Evolutionary conservation across 2,113 vertebrate species (phyloP).

Genomic region (Garra rufa): DNA sequence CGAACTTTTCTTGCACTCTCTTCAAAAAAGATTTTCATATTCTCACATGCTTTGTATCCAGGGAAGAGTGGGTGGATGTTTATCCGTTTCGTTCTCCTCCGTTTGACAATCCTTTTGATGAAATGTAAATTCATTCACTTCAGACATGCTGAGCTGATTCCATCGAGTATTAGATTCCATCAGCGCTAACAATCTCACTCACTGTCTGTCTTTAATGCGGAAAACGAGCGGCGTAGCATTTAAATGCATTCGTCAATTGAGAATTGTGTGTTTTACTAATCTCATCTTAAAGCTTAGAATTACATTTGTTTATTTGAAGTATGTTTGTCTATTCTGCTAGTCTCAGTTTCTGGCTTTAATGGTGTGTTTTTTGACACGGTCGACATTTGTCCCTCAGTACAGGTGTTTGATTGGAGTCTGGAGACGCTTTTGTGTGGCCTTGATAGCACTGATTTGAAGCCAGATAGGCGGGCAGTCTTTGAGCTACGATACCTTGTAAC

Average conservation of each 20-base stretch:
- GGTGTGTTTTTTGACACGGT: slow-evolving; percentile 3
- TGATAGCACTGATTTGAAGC: slow-evolving; percentile 1
- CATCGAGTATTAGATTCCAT: slow-evolving; percentile 18
- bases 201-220: background rate
- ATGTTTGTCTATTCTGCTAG: background rate
- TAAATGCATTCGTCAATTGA: background rate
- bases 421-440: slow-evolving; percentile 10
- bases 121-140: slow-evolving; percentile 36
- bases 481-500: background rate
- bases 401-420: background rate
- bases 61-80: slow-evolving; percentile 22
- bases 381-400: background rate
- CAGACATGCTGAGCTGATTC: slow-evolving; percentile 20
- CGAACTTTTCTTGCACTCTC: background rate
- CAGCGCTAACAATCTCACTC: slow-evolving; percentile 8
- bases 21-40: background rate
- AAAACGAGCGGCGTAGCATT: background rate
- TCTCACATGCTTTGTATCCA: background rate
- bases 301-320: background rate
- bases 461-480: background rate
- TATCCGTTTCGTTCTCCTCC: background rate
- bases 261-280: slow-evolving; percentile 1
- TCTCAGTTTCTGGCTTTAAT: background rate
- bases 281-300: background rate
- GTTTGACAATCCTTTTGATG: slow-evolving; percentile 23